These are phyloP conservation scores for Albula glossodonta DNA, from an alignment of 2,113 vertebrate genomes.

Conservation along the genomic window DNA sequence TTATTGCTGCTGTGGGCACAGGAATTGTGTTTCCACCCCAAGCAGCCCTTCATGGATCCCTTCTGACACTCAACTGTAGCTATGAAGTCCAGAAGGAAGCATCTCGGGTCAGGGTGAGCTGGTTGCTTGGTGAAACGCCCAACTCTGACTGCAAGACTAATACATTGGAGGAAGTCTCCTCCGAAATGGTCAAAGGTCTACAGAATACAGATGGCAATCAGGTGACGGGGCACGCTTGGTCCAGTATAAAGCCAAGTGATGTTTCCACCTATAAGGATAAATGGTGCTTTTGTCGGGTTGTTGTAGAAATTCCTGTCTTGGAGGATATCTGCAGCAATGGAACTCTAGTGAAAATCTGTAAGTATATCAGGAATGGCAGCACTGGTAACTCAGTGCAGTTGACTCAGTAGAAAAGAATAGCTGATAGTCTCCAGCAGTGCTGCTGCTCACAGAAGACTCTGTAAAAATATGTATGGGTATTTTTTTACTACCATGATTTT, in stretches of 20 bases:
- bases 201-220: background rate
- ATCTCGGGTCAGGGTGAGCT: conserved; percentile 1
- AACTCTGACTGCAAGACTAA: rapidly evolving
- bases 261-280: conserved; percentile 29
- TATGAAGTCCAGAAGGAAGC: background rate
- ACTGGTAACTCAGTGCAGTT: too few relatives aligned
- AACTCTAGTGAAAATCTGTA: conserved; percentile 49
- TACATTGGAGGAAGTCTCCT: background rate
- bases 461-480: too few relatives aligned
- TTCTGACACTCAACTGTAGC: conserved; percentile 42
- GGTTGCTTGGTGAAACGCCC: conserved; percentile 26
- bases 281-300: conserved; percentile 43
- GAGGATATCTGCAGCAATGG: rapidly evolving
- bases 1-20: rapidly evolving
- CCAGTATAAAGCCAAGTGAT: background rate
- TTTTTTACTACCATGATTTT: too few relatives aligned
- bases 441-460: background rate
- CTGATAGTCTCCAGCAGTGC: background rate
- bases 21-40: background rate
- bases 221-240: rapidly evolving
- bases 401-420: too few relatives aligned
- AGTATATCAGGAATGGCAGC: conserved; percentile 38
- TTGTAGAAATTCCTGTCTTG: conserved; percentile 33
- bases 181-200: background rate
- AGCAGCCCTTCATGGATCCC: background rate